Evolutionary conservation across 2,113 vertebrate species (phyloP).

Genomic region (Reinhardtius hippoglossoides): DNA sequence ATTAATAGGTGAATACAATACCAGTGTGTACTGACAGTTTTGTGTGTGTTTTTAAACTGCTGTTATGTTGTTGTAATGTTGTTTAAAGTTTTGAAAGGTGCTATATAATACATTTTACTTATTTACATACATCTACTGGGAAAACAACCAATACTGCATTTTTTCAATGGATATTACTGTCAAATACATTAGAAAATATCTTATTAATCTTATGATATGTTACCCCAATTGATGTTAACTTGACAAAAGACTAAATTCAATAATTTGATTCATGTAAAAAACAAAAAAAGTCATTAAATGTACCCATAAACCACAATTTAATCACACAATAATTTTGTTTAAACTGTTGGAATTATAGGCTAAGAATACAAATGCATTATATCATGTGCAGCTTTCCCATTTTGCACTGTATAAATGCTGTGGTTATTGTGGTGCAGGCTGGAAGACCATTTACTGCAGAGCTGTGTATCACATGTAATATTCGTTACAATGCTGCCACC

Average conservation of each 20-base stretch:
- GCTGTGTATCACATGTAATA: neutral
- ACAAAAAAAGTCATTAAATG: neutral
- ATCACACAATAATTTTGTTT: no score
- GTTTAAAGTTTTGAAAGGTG: no score
- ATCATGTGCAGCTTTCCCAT: no score
- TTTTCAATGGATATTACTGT: neutral
- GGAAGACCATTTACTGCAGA: neutral
- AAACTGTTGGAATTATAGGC: no score
- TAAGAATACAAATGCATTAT: no score
- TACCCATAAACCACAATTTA: neutral
- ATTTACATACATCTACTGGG: no score
- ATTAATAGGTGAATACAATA: neutral
- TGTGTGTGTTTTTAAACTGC: neutral
- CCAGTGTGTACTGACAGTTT: neutral
- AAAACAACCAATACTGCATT: neutral
- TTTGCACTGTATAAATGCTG: neutral
- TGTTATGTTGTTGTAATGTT: neutral
- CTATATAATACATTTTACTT: no score
- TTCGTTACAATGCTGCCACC: conserved; percentile 43
- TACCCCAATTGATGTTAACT: neutral
- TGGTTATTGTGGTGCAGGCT: neutral
- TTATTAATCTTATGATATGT: no score
- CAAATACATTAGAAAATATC: neutral
- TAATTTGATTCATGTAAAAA: neutral
- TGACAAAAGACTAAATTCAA: neutral